A percentile compares a stretch with the other conserved stretches of the same genome.
These are phyloP conservation scores for Cariama cristata DNA, from an alignment of 2,113 vertebrate genomes.

Conservation along the genomic window DNA sequence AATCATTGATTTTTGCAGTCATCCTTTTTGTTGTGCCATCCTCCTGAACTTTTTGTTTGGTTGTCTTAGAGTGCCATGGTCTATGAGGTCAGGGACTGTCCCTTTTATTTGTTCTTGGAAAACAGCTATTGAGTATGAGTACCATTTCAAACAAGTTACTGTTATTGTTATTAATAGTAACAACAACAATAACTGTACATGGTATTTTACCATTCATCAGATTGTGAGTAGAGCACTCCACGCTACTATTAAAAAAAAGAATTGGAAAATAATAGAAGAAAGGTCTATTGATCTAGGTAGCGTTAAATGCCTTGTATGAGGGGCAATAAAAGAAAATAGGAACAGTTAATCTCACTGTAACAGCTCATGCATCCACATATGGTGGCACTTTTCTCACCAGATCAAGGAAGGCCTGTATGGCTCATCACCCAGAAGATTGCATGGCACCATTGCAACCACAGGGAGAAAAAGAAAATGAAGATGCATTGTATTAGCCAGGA, in stretches of 20 bases:
- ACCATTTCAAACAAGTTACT: background rate
- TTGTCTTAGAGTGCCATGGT: background rate
- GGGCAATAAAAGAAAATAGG: background rate
- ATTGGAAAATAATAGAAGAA: background rate
- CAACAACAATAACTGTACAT: background rate
- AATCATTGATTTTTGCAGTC: background rate
- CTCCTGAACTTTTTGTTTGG: background rate
- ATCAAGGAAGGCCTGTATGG: background rate
- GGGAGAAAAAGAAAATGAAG: background rate
- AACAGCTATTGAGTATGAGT: background rate
- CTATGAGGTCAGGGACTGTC: background rate
- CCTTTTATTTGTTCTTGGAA: background rate
- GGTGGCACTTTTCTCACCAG: background rate
- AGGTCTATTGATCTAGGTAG: background rate
- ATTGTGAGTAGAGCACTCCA: background rate
- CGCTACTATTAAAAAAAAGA: background rate
- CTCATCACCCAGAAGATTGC: background rate
- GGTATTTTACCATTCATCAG: background rate
- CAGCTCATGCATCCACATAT: background rate
- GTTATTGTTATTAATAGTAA: background rate
- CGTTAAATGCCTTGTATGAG: background rate
- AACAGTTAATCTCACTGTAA: background rate
- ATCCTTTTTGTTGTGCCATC: background rate
- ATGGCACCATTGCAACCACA: accelerated
- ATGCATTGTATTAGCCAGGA: background rate